phyloP scores from a whole-genome alignment of 2,888 invertebrate species.

The Polyommatus icarus region DNA sequence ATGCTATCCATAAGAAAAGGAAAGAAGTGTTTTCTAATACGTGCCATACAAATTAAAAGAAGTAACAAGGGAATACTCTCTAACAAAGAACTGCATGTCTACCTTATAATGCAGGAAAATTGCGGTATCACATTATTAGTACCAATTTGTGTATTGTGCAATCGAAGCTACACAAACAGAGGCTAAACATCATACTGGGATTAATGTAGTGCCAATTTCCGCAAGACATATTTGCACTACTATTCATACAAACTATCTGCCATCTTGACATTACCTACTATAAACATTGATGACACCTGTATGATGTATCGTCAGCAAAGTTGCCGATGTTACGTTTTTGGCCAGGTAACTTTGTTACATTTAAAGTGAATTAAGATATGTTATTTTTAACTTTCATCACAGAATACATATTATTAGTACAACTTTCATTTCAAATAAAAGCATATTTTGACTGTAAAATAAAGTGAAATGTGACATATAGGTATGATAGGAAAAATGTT shows the following conservation, averaged over 20 bases:
- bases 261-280: conserved; percentile 5
- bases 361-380: no score
- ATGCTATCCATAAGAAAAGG: no score
- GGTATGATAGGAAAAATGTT: no score
- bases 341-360: not conserved
- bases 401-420: no score
- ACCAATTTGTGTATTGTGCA: not conserved
- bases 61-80: no score
- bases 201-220: conserved; percentile 18
- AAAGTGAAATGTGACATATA: no score
- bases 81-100: not conserved
- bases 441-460: no score
- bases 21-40: no score
- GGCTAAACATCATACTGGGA: conserved; percentile 15
- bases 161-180: not conserved
- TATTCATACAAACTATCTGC: conserved; percentile 15
- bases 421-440: no score
- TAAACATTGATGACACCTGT: not conserved
- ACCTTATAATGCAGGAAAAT: not conserved
- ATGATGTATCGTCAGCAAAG: not conserved
- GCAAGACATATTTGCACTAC: conserved; percentile 8
- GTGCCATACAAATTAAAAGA: no score
- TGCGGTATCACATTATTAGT: not conserved
- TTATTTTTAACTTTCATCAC: no score
- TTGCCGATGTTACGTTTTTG: not conserved